Evolutionary conservation across 2,888 invertebrate genomes (phyloP).

Genomic region (Smittia sp.): DNA sequence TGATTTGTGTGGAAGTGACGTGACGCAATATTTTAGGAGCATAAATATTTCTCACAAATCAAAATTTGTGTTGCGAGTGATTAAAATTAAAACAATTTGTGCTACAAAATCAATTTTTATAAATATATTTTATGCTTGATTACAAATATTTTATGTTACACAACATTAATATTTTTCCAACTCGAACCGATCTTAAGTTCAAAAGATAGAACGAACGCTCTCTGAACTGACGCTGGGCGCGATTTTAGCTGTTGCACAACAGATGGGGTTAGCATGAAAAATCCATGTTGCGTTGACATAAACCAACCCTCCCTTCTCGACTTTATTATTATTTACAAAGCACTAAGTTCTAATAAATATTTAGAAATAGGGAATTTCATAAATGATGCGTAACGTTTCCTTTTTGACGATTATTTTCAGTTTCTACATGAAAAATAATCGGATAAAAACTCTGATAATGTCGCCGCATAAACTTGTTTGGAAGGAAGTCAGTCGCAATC

Average conservation of each 20-base stretch:
- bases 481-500: too few relatives aligned
- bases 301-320: too few relatives aligned
- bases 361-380: too few relatives aligned
- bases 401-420: too few relatives aligned
- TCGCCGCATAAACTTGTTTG: too few relatives aligned
- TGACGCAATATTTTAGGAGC: neutral
- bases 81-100: neutral
- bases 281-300: neutral
- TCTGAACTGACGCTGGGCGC: constrained; percentile 2
- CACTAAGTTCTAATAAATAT: too few relatives aligned
- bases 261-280: neutral
- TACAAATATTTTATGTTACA: neutral
- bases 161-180: neutral
- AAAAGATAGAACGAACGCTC: constrained; percentile 15
- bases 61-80: neutral
- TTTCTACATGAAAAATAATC: too few relatives aligned
- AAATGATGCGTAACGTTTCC: too few relatives aligned
- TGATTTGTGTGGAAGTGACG: constrained; percentile 15
- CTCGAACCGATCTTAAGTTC: constrained; percentile 19
- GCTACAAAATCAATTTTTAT: neutral
- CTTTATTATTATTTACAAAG: too few relatives aligned
- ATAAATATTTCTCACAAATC: neutral
- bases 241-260: constrained; percentile 3
- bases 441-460: too few relatives aligned
- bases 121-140: neutral